Base-by-base conservation (phyloP, 2,888 invertebrate species). In the Branchipolynoe longqiensis region DNA sequence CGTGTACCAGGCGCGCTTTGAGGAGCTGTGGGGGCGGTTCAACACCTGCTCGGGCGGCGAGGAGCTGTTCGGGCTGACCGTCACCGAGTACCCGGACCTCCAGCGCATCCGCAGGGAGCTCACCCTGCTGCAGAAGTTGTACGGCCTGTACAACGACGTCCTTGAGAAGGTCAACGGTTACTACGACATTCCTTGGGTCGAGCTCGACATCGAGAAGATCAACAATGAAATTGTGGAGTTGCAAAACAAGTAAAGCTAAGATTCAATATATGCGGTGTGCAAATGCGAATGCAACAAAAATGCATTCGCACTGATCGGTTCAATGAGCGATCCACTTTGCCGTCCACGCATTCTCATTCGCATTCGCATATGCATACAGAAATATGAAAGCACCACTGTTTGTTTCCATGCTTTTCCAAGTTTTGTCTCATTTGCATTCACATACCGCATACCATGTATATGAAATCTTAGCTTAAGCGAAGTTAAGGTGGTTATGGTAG, bases 141-240 rank as follows among this genome's bases (percentile, higher is more conserved):
- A 99, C 93, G 97, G 98, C 92, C 94, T 99, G 8, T 99, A 99
- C 93, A 99, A 99, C 92, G 97, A 98, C 92, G 99, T 99, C 1
- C 97, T 98, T 86, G 98, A 99, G 92, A 95, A 98, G 86, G 98
- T 99, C 84, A 98, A 97, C 94, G 98, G 98, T 92, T 99, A 99
- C 93, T 98, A 98, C 92, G 98, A 98, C 91, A 98, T 99, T 91
- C 97, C 98, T 0, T 98, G 99, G 99, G 96, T 97, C 59, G 98
- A 98, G 90, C 96, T 98, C 4, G 98, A 99, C 92, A 98, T 99
- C 89, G 98, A 99, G 93, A 98, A 98, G 93, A 99, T 99, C 89
- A 99, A 98, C 93, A 98, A 97, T 92, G 98, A 99, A 92, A 94
- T 99, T 18, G 97, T 98, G 96, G 99, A 99, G 93, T 99, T 99